These are phyloP conservation scores for Camponotus floridanus DNA, from an alignment of 1,140 invertebrate species.

Conservation along the genomic window DNA sequence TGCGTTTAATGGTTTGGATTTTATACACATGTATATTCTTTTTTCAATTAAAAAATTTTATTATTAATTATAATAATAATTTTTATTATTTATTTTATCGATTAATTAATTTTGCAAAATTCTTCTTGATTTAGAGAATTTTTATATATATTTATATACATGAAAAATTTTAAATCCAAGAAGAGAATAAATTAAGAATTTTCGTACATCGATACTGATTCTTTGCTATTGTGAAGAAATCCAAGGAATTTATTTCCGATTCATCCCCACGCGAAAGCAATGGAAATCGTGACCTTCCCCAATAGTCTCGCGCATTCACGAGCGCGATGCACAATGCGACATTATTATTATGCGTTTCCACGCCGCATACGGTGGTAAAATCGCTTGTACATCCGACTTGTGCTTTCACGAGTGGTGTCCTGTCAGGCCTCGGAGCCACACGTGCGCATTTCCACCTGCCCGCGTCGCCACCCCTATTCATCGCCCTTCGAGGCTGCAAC, in stretches of 20 bases:
- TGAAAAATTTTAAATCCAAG: neutral
- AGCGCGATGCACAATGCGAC: constrained; percentile 30
- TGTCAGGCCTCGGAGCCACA: constrained; percentile 33
- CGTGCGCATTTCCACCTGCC: constrained; percentile 54
- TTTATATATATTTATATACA: no score
- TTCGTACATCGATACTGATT: neutral
- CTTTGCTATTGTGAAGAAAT: neutral
- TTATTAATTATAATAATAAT: no score
- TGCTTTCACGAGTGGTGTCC: constrained; percentile 26
- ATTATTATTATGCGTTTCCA: constrained; percentile 33
- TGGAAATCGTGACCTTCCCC: constrained; percentile 44
- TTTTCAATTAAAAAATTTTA: no score
- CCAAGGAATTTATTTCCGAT: constrained; percentile 14
- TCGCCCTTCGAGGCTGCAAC: constrained; percentile 49
- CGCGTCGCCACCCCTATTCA: constrained; percentile 45
- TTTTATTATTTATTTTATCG: no score
- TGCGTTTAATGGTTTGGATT: neutral
- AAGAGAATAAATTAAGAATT: neutral
- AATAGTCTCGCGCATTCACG: constrained; percentile 23
- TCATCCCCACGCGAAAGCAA: constrained; percentile 7
- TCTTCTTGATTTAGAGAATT: no score
- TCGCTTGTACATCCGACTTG: constrained; percentile 5
- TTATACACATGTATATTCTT: no score
- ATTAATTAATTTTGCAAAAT: no score
- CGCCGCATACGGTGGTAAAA: neutral